A percentile compares a stretch with the other conserved stretches of the same genome.
phyloP scores from a whole-genome alignment of 2,888 invertebrate genomes.

The Euzetes globulus region DNA sequence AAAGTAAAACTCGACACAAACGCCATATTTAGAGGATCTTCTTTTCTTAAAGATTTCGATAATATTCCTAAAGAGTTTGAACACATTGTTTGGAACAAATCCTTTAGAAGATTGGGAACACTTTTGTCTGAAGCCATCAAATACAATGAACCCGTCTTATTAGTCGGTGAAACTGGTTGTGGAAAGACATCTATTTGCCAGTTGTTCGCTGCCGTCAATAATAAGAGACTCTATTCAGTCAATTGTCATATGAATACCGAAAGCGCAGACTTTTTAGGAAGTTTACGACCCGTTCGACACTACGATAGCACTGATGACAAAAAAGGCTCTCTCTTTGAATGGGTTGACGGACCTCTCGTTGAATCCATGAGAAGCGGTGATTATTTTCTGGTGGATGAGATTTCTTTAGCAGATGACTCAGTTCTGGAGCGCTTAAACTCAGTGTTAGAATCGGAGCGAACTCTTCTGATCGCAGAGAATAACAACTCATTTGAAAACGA shows the following conservation, averaged over 20 bases:
- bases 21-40: constrained; percentile 56
- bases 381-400: constrained; percentile 93
- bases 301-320: constrained; percentile 46
- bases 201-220: constrained; percentile 64
- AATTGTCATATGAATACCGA: constrained; percentile 99
- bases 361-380: constrained; percentile 78
- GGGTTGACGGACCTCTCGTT: constrained; percentile 94
- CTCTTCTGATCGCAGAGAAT: constrained; percentile 82
- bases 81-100: constrained; percentile 89
- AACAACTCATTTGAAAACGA: constrained; percentile 52
- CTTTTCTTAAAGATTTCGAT: constrained; percentile 22
- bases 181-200: constrained; percentile 96
- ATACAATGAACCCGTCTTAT: constrained; percentile 84
- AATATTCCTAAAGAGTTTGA: constrained; percentile 52
- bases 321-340: constrained; percentile 67
- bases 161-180: constrained; percentile 90
- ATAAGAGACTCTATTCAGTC: constrained; percentile 64
- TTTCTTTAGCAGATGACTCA: constrained; percentile 95
- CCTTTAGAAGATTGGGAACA: constrained; percentile 66
- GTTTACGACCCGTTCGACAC: constrained; percentile 76
- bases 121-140: constrained; percentile 64
- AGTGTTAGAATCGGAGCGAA: constrained; percentile 83
- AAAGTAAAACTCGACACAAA: constrained; percentile 64
- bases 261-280: constrained; percentile 93
- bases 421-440: constrained; percentile 96